These are phyloP conservation scores for Drosophila carrolli DNA, from an alignment of 1,140 invertebrate genomes.

Conservation along the genomic window DNA sequence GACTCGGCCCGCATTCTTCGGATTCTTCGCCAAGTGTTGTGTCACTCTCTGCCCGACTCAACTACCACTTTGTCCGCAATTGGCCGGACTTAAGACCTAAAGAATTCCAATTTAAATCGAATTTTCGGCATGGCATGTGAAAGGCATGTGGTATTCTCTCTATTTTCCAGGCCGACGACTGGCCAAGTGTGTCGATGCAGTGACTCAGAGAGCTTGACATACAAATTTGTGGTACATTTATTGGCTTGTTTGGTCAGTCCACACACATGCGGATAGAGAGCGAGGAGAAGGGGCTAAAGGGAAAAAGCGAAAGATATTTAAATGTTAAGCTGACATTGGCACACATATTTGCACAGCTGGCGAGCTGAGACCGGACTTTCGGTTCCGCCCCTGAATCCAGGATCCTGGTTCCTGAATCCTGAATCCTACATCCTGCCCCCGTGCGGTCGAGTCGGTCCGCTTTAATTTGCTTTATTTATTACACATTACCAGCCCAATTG, in stretches of 20 bases:
- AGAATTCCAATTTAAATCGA: conserved; percentile 82
- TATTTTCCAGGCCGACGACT: conserved; percentile 47
- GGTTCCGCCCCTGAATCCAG: conserved; percentile 16
- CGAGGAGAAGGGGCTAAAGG: conserved; percentile 5
- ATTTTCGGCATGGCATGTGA: conserved; percentile 72
- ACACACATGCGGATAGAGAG: not conserved
- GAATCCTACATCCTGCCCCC: not conserved
- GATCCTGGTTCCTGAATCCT: not conserved
- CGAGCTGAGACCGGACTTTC: conserved; percentile 44
- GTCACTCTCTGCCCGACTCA: not conserved
- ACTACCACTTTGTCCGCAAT: conserved; percentile 6
- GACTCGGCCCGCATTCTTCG: conserved; percentile 27
- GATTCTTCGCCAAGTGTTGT: conserved; percentile 20
- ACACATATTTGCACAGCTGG: conserved; percentile 75
- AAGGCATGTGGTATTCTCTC: conserved; percentile 60
- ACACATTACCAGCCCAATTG: conserved; percentile 60
- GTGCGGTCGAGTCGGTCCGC: conserved; percentile 24
- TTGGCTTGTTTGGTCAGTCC: conserved; percentile 76
- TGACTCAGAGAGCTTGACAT: conserved; percentile 71
- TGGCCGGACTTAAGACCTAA: conserved; percentile 30
- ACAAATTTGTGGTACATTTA: conserved; percentile 82
- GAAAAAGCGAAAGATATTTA: conserved; percentile 28
- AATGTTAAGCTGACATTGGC: conserved; percentile 70
- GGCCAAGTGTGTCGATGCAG: conserved; percentile 76
- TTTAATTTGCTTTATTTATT: conserved; percentile 72